These are phyloP conservation scores for Calyptommatus sinebrachiatus DNA, from an alignment of 2,113 vertebrate genomes.

Conservation along the genomic window DNA sequence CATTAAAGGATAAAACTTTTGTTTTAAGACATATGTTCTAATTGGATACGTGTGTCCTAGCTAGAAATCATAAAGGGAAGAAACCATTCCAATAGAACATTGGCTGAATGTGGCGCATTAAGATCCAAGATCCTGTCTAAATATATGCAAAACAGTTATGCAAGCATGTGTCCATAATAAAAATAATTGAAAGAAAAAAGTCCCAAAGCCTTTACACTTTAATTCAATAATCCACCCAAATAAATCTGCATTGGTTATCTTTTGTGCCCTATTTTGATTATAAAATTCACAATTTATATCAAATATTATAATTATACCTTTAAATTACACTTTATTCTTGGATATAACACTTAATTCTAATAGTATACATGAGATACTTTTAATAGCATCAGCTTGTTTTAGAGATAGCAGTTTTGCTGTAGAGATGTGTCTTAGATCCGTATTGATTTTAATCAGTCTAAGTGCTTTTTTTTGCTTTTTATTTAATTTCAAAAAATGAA, in stretches of 20 bases:
- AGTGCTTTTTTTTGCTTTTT: conserved; percentile 9
- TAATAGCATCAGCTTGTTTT: background rate
- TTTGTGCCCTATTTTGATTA: conserved; percentile 10
- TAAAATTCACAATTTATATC: conserved; percentile 35
- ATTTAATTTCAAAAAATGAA: conserved; percentile 30
- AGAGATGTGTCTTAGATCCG: conserved; percentile 5
- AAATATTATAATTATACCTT: background rate
- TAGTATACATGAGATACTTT: conserved; percentile 2
- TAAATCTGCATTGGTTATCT: background rate
- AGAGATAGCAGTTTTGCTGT: background rate
- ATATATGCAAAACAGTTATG: conserved; percentile 70
- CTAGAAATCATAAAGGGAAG: conserved; percentile 63
- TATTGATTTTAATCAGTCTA: background rate
- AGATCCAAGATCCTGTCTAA: conserved; percentile 63
- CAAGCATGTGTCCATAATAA: conserved; percentile 63
- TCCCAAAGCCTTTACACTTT: background rate
- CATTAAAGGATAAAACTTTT: conserved; percentile 38
- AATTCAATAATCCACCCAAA: conserved; percentile 4
- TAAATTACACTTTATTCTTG: background rate
- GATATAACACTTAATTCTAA: background rate
- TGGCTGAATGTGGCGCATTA: conserved; percentile 59
- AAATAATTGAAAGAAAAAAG: conserved; percentile 28
- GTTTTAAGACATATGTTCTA: conserved; percentile 4
- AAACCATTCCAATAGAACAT: conserved; percentile 64
- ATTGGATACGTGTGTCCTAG: conserved; percentile 66